Percentiles rank a stretch among this genome's conserved stretches.
These are phyloP conservation scores for Pharmacophagus antenor DNA, from an alignment of 2,888 invertebrate genomes.

Conservation along the genomic window DNA sequence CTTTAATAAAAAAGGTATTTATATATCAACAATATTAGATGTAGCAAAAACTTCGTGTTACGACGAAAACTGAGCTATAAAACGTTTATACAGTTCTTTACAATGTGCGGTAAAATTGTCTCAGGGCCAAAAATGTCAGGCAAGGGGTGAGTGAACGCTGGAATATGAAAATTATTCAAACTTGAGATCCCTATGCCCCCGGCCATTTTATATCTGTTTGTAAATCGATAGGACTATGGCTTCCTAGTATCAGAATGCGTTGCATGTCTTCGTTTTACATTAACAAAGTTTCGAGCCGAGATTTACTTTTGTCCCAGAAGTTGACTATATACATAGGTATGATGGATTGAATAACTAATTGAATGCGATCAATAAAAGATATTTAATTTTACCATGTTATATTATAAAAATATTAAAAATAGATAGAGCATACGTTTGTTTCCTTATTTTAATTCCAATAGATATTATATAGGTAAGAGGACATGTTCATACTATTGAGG, in stretches of 20 bases:
- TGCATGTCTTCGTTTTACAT: slow-evolving; percentile 38
- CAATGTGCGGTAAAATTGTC: slow-evolving; percentile 57
- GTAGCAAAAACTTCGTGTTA: no score
- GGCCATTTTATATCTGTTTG: slow-evolving; percentile 28
- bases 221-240: slow-evolving; percentile 42
- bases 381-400: slow-evolving; percentile 13
- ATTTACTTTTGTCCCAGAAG: slow-evolving; percentile 25
- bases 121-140: slow-evolving; percentile 51
- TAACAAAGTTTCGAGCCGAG: slow-evolving; percentile 30
- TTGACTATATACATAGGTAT: slow-evolving; percentile 13
- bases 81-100: no score
- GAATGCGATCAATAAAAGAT: background rate
- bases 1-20: no score
- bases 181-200: slow-evolving; percentile 51
- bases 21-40: background rate
- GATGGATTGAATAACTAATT: slow-evolving; percentile 11
- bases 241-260: slow-evolving; percentile 49
- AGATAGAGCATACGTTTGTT: no score
- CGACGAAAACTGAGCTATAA: no score
- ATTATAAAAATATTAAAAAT: background rate
- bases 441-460: no score
- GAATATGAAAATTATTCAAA: slow-evolving; percentile 72
- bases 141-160: slow-evolving; percentile 60
- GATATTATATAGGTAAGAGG: no score
- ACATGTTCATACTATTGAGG: no score